A percentile compares a stretch with the other conserved stretches of the same genome.
phyloP scores from a whole-genome alignment of 2,888 invertebrate genomes.

The Conops quadrifasciatus region DNA sequence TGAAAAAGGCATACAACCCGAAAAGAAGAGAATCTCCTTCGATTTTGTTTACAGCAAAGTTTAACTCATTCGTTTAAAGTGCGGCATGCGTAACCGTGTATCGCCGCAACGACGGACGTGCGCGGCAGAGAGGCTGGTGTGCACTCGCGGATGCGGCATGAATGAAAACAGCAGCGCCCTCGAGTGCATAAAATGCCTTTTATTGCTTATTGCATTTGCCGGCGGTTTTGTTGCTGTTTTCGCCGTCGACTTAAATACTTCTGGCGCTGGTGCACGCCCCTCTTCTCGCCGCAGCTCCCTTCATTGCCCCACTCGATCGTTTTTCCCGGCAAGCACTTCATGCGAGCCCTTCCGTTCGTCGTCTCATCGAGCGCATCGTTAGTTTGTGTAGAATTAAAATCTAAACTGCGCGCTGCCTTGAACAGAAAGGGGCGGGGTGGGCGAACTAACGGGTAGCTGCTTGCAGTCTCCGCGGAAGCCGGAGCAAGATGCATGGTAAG shows the following conservation, averaged over 20 bases:
- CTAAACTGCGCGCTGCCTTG: slow-evolving; percentile 11
- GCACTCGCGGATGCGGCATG: slow-evolving; percentile 22
- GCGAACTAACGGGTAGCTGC: too few species aligned
- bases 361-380: slow-evolving; percentile 4
- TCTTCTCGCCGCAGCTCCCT: neutral
- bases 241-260: slow-evolving; percentile 1
- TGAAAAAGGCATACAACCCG: neutral
- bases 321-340: neutral
- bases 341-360: neutral
- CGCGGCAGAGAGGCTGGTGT: neutral
- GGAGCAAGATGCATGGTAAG: too few species aligned
- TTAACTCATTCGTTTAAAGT: slow-evolving; percentile 17
- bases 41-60: slow-evolving; percentile 15
- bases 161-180: slow-evolving; percentile 16
- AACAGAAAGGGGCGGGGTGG: neutral
- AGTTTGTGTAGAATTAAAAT: slow-evolving; percentile 30
- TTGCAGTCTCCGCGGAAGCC: too few species aligned
- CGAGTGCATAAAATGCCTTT: slow-evolving; percentile 9
- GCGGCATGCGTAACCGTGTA: slow-evolving; percentile 4
- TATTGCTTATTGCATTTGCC: neutral
- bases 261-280: neutral
- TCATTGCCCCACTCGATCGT: neutral
- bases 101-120: neutral
- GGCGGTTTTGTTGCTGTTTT: neutral
- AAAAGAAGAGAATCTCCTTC: neutral